Conservation (phyloP, 1,140 invertebrate species). For the Tetraneura akinire region DNA sequence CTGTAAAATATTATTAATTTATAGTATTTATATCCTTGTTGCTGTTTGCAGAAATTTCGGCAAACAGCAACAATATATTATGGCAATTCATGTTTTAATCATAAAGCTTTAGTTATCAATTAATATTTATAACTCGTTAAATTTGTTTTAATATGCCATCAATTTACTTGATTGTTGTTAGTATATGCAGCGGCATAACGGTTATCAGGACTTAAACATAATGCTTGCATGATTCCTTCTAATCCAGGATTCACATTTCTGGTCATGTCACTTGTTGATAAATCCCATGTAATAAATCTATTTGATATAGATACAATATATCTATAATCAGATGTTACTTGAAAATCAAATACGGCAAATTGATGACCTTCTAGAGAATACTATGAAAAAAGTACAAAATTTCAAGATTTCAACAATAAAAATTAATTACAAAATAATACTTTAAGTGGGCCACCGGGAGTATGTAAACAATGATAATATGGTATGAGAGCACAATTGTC, state of each 20-base stretch:
- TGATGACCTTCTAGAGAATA: conserved; percentile 97
- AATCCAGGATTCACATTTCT: conserved; percentile 89
- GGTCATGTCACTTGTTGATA: conserved; percentile 89
- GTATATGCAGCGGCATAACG: conserved; percentile 94
- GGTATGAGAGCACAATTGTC: conserved; percentile 88
- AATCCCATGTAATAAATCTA: conserved; percentile 95
- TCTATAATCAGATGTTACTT: conserved; percentile 85
- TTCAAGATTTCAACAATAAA: neutral
- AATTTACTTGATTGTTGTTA: conserved; percentile 85
- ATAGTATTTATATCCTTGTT: too few relatives aligned
- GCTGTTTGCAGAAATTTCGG: too few relatives aligned
- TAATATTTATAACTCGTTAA: neutral
- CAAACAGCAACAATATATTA: too few relatives aligned
- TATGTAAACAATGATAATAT: conserved; percentile 92
- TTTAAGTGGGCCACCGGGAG: conserved; percentile 95
- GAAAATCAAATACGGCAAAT: conserved; percentile 95
- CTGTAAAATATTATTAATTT: conserved; percentile 64
- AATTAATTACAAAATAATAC: conserved; percentile 59
- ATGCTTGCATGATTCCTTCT: conserved; percentile 92
- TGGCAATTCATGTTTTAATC: too few relatives aligned
- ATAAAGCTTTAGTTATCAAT: neutral
- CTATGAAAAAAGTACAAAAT: conserved; percentile 60
- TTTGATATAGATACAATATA: conserved; percentile 97
- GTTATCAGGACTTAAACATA: conserved; percentile 93
- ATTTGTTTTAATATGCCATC: neutral